Base-by-base conservation (phyloP, 2,888 invertebrate species). In the Torymus texanus region DNA sequence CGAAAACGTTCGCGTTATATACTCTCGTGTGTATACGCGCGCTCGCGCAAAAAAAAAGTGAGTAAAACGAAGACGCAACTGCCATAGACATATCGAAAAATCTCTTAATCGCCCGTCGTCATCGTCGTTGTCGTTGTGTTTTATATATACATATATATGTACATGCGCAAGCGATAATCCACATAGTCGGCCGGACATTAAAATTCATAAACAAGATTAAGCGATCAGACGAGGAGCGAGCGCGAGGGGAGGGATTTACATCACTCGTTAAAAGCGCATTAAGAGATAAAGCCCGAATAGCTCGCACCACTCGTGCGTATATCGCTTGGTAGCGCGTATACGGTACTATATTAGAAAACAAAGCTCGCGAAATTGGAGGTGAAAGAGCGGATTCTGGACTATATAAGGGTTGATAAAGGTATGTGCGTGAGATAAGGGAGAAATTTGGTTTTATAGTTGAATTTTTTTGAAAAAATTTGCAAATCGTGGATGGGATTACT, bases 181-280 rank as follows among this genome's bases (percentile, higher is more conserved):
- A 41, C 41, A 41, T 41, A 41, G 41, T 8, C 41, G 41, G 1
- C 41, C 41, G 21, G 16, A 55, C 65, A 29, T 75, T 62, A 75
- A 75, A 75, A 68, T 75, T 75, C 55, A 68, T 67, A 73, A 78
- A 78, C 61, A 73, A 71, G 73, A 78, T 78, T 78, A 78, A 61
- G 29, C 67, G 72, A 78, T 73, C 56, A 62, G 63, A 63, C 10
- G 51, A 18, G n/a, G 14, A 14, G 61, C 21, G 55, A 70, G 56
- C 41, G 14, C 8, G 61, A 14, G 55, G 51, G 56, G 55, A 11
- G 61, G 53, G 50, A 61, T 61, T 59, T 72, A 29, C 59, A 61
- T 66, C 66, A 59, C 56, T 68, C 66, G 59, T 56, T 67, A 67
- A 73, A 59, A 61, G 67, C 21, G 50, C 67, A 62, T 67, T 56